Conservation (phyloP, 2,888 invertebrate species). For the Operophtera brumata region DNA sequence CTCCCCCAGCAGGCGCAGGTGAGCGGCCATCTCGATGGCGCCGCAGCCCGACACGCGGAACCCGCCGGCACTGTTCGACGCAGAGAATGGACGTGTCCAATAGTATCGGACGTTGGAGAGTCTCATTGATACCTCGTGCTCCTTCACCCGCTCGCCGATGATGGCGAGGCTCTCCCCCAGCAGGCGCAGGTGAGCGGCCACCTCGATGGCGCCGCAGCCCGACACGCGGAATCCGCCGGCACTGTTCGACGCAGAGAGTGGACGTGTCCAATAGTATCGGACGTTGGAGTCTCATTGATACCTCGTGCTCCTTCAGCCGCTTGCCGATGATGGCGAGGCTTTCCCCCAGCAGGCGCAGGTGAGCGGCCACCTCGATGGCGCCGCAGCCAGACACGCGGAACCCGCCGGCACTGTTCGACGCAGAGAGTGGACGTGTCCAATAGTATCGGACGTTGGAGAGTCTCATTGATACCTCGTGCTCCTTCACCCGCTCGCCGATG, state of each 20-base stretch:
- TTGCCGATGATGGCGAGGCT: slow-evolving; percentile 96
- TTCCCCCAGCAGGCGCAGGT: slow-evolving; percentile 94
- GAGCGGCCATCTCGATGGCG: slow-evolving; percentile 95
- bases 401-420: not conserved
- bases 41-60: slow-evolving; percentile 70
- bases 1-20: slow-evolving; percentile 94
- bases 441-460: too few species aligned
- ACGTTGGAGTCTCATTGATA: too few species aligned
- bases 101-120: too few species aligned
- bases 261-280: too few species aligned
- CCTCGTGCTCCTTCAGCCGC: slow-evolving; percentile 94
- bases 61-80: not conserved
- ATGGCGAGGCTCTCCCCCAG: slow-evolving; percentile 96
- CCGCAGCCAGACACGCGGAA: slow-evolving; percentile 70
- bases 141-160: slow-evolving; percentile 95
- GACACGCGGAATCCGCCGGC: not conserved
- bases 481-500: slow-evolving; percentile 95
- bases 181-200: slow-evolving; percentile 94
- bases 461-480: slow-evolving; percentile 94
- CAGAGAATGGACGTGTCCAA: too few species aligned
- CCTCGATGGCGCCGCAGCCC: slow-evolving; percentile 89
- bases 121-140: slow-evolving; percentile 94
- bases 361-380: slow-evolving; percentile 95
- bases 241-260: too few species aligned
- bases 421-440: too few species aligned